Evolutionary conservation across 53 echinoderm and acorn worm genomes (phyloP).

Genomic region (Paracentrotus lividus): DNA sequence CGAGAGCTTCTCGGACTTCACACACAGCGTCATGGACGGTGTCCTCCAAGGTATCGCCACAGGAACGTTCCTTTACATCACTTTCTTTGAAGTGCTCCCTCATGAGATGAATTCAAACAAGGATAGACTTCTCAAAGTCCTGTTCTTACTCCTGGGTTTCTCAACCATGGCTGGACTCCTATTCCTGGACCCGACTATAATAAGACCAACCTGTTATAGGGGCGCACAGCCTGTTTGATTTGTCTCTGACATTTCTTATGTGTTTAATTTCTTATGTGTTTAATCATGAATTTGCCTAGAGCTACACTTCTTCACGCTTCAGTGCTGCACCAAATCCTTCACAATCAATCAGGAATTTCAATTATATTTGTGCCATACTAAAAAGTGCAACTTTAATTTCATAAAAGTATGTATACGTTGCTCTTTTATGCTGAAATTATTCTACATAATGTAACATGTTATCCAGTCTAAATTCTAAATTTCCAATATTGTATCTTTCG

Average conservation of each 20-base stretch:
- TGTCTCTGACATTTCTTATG: not conserved
- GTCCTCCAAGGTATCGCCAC: conserved; percentile 94
- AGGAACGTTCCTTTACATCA: conserved; percentile 97
- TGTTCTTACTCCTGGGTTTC: conserved; percentile 86
- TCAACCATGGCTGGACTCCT: conserved; percentile 76
- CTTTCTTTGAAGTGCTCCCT: conserved; percentile 98
- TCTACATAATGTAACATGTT: no score
- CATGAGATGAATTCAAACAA: conserved; percentile 90
- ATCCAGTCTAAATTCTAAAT: no score
- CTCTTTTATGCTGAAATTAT: no score
- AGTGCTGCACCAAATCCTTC: not conserved
- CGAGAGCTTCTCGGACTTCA: conserved; percentile 73
- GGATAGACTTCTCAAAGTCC: conserved; percentile 89
- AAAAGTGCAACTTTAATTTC: no score
- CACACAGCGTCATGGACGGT: conserved; percentile 82
- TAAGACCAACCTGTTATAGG: conserved; percentile 71
- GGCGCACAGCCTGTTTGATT: conserved; percentile 72
- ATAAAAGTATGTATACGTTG: no score
- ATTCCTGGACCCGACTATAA: conserved; percentile 78
- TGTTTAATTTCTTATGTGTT: not conserved
- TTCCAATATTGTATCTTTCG: no score
- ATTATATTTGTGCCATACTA: not conserved
- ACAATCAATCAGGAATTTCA: not conserved
- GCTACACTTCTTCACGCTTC: no score
- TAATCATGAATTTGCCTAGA: not conserved